Percentiles rank a stretch among this genome's conserved stretches.
Conservation (phyloP, 2,113 vertebrate species). For the Callipepla californica region DNA sequence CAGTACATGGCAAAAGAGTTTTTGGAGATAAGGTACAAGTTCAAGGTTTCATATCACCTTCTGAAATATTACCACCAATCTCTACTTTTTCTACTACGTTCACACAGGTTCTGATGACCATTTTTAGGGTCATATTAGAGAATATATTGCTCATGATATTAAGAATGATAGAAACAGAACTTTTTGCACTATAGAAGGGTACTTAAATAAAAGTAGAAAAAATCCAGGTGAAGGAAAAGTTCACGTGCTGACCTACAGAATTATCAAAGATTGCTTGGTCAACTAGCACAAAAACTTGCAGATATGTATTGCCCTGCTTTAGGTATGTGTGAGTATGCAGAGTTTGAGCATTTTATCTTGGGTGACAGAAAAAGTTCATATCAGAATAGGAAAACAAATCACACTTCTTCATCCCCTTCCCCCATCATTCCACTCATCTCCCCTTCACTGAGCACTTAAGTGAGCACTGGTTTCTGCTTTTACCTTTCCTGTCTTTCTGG, state of each 20-base stretch:
- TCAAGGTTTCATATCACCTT: neutral
- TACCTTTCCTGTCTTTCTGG: neutral
- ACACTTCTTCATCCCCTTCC: neutral
- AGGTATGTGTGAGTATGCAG: neutral
- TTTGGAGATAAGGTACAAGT: neutral
- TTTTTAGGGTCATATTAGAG: neutral
- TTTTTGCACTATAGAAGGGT: neutral
- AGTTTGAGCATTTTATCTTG: neutral
- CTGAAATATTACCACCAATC: neutral
- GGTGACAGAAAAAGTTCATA: neutral
- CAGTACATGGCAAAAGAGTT: neutral
- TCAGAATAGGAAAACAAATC: neutral
- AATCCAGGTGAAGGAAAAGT: neutral
- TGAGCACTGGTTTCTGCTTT: neutral
- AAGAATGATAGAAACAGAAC: neutral
- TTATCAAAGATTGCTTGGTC: neutral
- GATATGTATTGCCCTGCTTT: neutral
- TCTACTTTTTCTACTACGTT: neutral
- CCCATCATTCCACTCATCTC: neutral
- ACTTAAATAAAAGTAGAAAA: neutral
- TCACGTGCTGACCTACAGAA: neutral
- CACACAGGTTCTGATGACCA: neutral
- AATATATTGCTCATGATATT: neutral
- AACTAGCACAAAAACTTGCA: neutral
- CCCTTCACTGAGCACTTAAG: neutral